These are phyloP conservation scores for Luscinia luscinia DNA, from an alignment of 2,797 vertebrate species.

Conservation along the genomic window DNA sequence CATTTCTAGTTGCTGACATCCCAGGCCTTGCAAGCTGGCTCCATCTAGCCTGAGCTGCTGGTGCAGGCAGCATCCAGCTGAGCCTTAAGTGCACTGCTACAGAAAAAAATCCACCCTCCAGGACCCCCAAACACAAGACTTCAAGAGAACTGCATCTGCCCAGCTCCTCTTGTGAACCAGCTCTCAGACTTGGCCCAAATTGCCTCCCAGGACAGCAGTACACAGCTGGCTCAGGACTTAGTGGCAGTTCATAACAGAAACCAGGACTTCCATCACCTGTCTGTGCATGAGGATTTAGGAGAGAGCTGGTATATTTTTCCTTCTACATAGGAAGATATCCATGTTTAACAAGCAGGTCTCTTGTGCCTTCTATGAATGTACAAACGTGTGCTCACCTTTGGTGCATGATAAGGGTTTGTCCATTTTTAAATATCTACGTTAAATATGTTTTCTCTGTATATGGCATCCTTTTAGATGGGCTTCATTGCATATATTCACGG, in stretches of 20 bases:
- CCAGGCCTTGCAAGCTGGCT: neutral
- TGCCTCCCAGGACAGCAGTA: neutral
- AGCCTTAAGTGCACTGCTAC: neutral
- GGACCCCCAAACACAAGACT: neutral
- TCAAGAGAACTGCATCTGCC: neutral
- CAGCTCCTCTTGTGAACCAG: neutral
- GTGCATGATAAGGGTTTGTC: conserved; percentile 12
- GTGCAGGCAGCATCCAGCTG: neutral
- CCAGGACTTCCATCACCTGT: neutral
- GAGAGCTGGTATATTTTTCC: neutral
- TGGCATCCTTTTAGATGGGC: conserved; percentile 50
- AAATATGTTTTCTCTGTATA: conserved; percentile 50
- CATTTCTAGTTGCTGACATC: neutral
- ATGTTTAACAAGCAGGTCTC: neutral
- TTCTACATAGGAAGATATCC: neutral
- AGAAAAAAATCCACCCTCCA: neutral
- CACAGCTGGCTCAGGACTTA: neutral
- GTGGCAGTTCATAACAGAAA: neutral
- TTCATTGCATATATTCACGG: conserved; percentile 44
- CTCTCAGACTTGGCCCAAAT: neutral
- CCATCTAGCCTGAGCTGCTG: neutral
- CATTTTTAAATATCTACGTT: conserved; percentile 38
- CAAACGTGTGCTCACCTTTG: neutral
- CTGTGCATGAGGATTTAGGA: neutral
- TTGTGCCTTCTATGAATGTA: neutral